These are phyloP conservation scores for Acanthochromis polyacanthus DNA, from an alignment of 2,113 vertebrate species.

Conservation along the genomic window DNA sequence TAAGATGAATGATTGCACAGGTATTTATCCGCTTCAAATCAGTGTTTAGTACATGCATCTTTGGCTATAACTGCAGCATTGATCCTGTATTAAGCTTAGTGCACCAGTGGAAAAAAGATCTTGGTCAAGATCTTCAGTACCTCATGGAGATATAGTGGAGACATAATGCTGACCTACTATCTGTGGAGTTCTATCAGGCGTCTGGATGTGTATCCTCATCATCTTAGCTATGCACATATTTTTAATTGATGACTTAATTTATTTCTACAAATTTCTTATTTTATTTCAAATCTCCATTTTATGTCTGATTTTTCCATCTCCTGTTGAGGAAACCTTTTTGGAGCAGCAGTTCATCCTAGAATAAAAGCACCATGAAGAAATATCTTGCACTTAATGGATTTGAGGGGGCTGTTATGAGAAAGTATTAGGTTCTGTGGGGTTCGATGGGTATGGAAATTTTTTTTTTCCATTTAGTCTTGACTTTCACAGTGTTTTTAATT, in stretches of 20 bases:
- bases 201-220: too few species aligned
- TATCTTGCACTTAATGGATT: conserved; percentile 30
- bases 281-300: too few species aligned
- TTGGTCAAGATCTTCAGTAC: too few species aligned
- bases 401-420: conserved; percentile 29
- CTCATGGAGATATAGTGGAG: too few species aligned
- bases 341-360: background rate
- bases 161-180: too few species aligned
- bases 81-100: too few species aligned
- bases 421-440: conserved; percentile 21
- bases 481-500: conserved; percentile 38
- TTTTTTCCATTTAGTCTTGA: background rate
- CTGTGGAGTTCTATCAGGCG: too few species aligned
- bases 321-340: background rate
- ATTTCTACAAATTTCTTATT: background rate
- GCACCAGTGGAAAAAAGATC: too few species aligned
- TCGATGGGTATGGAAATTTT: conserved; percentile 13
- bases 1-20: too few species aligned
- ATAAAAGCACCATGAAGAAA: conserved; percentile 1
- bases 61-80: too few species aligned
- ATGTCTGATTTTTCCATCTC: conserved; percentile 3
- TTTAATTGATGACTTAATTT: background rate
- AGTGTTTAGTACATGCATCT: too few species aligned
- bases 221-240: background rate
- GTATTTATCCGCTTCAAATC: too few species aligned